These are phyloP conservation scores for Columba janthina DNA, from an alignment of 2,113 vertebrate species.

Conservation along the genomic window DNA sequence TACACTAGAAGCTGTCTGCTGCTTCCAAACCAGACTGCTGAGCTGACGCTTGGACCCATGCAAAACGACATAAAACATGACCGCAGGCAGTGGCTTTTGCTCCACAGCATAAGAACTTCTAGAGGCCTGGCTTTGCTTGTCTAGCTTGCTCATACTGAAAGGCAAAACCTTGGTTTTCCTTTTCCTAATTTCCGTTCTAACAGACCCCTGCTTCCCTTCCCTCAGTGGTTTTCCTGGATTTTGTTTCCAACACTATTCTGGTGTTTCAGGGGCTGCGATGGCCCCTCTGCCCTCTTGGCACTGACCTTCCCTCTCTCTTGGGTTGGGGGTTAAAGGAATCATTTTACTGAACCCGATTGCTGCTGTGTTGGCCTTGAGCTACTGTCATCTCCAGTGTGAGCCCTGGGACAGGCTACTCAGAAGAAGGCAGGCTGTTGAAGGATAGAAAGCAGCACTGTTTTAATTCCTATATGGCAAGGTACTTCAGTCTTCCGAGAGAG, in stretches of 20 bases:
- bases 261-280: not conserved
- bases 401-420: not conserved
- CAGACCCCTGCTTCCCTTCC: not conserved
- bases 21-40: not conserved
- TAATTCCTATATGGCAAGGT: not conserved
- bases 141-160: not conserved
- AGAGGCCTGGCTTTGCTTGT: not conserved
- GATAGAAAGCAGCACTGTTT: not conserved
- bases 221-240: not conserved
- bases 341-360: not conserved
- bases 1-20: accelerated
- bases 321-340: not conserved
- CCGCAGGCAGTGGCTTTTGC: not conserved
- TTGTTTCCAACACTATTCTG: not conserved
- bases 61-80: not conserved
- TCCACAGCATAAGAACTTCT: not conserved
- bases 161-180: not conserved
- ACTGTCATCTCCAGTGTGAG: not conserved
- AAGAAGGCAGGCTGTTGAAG: not conserved
- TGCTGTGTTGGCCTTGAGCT: not conserved
- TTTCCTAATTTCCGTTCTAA: not conserved
- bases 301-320: not conserved
- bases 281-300: not conserved
- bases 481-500: not conserved
- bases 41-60: not conserved